phyloP scores from a whole-genome alignment of 2,113 vertebrate species.

The Sclerurus mexicanus region DNA sequence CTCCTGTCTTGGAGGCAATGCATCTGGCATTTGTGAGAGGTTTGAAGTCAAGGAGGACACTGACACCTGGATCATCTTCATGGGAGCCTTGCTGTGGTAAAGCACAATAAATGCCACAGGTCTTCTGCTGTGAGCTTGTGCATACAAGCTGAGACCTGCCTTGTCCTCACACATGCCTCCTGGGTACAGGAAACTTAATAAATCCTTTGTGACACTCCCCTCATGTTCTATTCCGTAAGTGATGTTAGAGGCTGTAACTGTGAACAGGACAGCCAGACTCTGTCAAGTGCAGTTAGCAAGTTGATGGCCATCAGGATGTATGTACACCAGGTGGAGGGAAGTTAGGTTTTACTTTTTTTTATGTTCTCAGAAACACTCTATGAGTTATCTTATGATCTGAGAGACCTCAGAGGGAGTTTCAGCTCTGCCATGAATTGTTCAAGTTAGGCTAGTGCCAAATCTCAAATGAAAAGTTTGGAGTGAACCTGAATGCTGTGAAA shows the following conservation, averaged over 20 bases:
- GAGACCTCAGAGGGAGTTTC: not conserved
- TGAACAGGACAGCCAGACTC: not conserved
- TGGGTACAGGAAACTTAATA: not conserved
- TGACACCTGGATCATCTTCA: not conserved
- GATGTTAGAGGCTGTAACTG: not conserved
- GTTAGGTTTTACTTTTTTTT: not conserved
- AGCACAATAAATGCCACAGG: not conserved
- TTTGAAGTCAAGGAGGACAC: not conserved
- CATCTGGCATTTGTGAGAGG: not conserved
- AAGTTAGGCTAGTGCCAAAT: not conserved
- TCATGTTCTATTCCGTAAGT: not conserved
- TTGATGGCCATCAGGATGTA: not conserved
- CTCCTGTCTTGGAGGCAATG: not conserved
- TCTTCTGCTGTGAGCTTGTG: not conserved
- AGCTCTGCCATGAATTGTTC: not conserved
- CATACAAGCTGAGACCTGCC: not conserved
- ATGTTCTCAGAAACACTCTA: not conserved
- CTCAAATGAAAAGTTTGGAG: not conserved
- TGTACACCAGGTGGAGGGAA: not conserved
- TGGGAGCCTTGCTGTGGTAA: not conserved
- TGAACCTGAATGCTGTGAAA: not conserved
- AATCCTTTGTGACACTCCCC: not conserved
- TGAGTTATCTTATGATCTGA: not conserved
- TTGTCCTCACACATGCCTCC: not conserved
- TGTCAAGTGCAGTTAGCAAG: not conserved